Base-by-base conservation (phyloP, 2,113 vertebrate species). In the Hassar affinis region DNA sequence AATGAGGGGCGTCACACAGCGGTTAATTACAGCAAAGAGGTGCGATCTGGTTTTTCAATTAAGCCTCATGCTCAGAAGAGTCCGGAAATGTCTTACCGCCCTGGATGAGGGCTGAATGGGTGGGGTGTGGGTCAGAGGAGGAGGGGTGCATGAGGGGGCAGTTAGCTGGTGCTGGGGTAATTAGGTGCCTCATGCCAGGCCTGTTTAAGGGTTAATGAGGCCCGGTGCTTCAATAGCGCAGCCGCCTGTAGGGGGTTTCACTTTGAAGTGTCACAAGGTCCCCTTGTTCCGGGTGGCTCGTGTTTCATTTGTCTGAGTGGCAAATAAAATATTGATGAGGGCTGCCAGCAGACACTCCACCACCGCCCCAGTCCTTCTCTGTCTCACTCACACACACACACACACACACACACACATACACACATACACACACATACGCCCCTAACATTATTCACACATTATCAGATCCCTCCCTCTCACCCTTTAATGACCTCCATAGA, bases 141-240 rank as follows among this genome's bases (percentile, higher is more conserved):
- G 6, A 22, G 89, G 87, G 62, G 68, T 20, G 27, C 12, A 42
- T 61, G 78, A 62, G n/a, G 42, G 79, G 64, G 78, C 71, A 78
- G 84, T 66, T 92, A 92, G 94, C 93, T 91, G 94, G 93, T 92
- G 92, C 93, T 90, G 90, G 90, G 94, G 93, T 96, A 96, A 96
- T 96, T 95, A 96, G 94, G 86, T 84, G 94, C 93, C 96, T 96
- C 96, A 97, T 95, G 94, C 95, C 91, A 95, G 94, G 97, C 95
- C 97, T 99, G 96, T 98, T 99, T 98, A 99, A 97, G 98, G 98
- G 97, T 99, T 99, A 99, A 99, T 98, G 97, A 99, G 98, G 95
- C 97, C 96, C 95, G 95, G 94, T 89, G 95, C 96, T 99, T 98
- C 97, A 99, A 98, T 96, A 95, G 96, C 95, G 96, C 78, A 98